Conservation (phyloP, 2,113 vertebrate species). For the Megaceryle maxima region DNA sequence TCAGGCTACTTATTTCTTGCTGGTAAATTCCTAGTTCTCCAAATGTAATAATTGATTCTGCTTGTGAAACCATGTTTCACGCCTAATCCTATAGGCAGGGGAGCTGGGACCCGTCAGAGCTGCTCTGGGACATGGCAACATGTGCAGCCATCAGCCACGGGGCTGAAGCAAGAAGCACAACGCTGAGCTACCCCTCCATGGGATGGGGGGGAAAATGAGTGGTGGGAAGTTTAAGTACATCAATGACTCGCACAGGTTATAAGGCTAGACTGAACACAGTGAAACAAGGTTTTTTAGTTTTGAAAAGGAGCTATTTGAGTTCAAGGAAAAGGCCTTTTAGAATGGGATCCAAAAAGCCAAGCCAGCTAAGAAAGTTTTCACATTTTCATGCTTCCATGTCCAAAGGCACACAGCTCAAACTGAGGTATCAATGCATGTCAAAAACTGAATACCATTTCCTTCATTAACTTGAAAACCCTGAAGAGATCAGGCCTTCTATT, state of each 20-base stretch:
- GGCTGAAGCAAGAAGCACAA: neutral
- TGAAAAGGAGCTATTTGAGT: constrained; percentile 8
- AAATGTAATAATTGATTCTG: neutral
- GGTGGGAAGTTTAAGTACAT: neutral
- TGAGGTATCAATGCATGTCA: constrained; percentile 31
- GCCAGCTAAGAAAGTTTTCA: constrained; percentile 10
- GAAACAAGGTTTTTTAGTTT: neutral
- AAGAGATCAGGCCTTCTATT: constrained; percentile 4
- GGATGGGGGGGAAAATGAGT: neutral
- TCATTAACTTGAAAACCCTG: constrained; percentile 26
- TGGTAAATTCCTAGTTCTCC: neutral
- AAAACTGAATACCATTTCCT: constrained; percentile 21
- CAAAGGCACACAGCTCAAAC: constrained; percentile 22
- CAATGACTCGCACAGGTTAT: neutral
- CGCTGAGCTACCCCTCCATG: neutral
- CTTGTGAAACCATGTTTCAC: neutral
- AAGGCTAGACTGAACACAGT: neutral
- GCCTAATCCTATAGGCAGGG: neutral
- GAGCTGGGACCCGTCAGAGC: neutral
- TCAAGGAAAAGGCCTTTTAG: constrained; percentile 40
- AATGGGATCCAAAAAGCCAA: constrained; percentile 8
- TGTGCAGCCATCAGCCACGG: neutral
- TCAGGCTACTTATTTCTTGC: neutral
- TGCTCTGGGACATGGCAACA: neutral
- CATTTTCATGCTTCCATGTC: constrained; percentile 37